These are phyloP conservation scores for Betta splendens DNA, from an alignment of 2,797 vertebrate species.

Conservation along the genomic window DNA sequence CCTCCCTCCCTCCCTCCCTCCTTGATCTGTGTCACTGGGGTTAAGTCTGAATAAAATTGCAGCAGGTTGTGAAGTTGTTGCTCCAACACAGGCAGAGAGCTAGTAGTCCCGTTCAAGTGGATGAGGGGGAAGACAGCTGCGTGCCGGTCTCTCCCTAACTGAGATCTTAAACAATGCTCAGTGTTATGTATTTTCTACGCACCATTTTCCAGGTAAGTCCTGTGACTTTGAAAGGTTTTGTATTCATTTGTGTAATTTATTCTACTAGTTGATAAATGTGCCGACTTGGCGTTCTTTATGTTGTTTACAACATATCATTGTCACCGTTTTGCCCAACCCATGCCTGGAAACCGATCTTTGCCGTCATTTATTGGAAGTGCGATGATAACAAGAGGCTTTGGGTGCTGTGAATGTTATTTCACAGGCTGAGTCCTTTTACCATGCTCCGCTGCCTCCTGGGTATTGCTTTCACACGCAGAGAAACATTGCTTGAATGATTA, in stretches of 20 bases:
- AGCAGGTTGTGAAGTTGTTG: constrained; percentile 79
- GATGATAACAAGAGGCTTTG: neutral
- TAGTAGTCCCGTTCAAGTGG: constrained; percentile 19
- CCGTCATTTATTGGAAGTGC: neutral
- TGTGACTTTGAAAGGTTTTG: neutral
- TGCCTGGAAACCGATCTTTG: neutral
- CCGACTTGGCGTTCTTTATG: neutral
- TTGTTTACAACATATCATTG: neutral
- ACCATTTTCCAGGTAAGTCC: constrained; percentile 88
- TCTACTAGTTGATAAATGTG: neutral
- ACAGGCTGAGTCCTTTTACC: neutral
- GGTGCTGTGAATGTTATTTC: neutral
- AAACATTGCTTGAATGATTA: neutral
- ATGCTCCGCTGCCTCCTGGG: neutral
- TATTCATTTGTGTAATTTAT: neutral
- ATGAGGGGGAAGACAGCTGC: constrained; percentile 54
- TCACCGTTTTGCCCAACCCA: neutral
- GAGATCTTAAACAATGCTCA: constrained; percentile 77
- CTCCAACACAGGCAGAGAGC: constrained; percentile 60
- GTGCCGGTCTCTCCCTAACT: constrained; percentile 9
- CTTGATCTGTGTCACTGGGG: constrained; percentile 33
- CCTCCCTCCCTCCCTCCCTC: neutral
- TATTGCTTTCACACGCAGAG: neutral
- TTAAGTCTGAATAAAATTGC: constrained; percentile 86
- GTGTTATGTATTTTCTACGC: constrained; percentile 85